Base-by-base conservation (phyloP, 2,797 vertebrate genomes). In the Lophius americanus region DNA sequence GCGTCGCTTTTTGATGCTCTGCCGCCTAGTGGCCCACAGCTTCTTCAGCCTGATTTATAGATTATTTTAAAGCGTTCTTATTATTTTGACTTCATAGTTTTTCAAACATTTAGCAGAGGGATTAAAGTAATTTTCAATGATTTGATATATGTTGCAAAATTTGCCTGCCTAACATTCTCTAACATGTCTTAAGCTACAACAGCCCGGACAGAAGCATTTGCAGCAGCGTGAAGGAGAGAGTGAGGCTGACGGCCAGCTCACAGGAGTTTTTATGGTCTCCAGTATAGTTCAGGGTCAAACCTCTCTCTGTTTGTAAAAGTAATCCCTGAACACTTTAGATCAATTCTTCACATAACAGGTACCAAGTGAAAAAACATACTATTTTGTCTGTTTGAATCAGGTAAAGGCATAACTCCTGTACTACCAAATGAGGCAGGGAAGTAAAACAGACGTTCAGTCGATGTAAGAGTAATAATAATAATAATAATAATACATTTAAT, bases 281-380 rank as follows among this genome's bases (percentile, higher is more conserved):
- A 52, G 65, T 61, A 51, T 80, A 79, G 83, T 80, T 85, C 9
- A 5, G 23, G 83, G 85, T 79, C 72, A 86, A 60, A 83, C 61
- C 80, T 77, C 73, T 47, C 58, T 47, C 4, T 33, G 64, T 68
- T 83, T 73, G 70, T 78, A 62, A 73, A 84, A 69, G 60, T 59
- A 61, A 66, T 71, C 36, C 33, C 57, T 50, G 59, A 76, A 78
- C 68, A 73, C 79, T 70, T 78, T 44, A 68, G 70, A 87, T 84
- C 65, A 75, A 65, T 77, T 78, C 64, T 68, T 75, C 38, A 76
- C 56, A 59, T 61, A 73, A 69, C 66, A 70, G 68, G 68, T 80
- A 62, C 67, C 64, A 48, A 51, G 63, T 9, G 48, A 23, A 60
- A 37, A 67, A 76, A 62, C 48, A 60, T 78, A 66, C 66, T 82